Conservation (phyloP, 2,797 vertebrate genomes). For the Halcyon badia region DNA sequence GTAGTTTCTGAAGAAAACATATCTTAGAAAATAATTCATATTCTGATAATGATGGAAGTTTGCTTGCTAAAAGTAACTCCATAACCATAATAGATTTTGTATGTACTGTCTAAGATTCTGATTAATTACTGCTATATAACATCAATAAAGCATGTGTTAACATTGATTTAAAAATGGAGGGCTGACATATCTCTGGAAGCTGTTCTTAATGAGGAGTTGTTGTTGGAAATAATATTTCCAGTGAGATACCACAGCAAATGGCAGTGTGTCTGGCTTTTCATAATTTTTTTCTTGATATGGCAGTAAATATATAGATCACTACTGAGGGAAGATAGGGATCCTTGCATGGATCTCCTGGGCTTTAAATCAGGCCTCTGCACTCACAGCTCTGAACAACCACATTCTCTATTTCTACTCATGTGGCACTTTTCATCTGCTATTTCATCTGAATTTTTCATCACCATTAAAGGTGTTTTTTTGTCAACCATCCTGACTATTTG, state of each 20-base stretch:
- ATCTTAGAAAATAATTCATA: not conserved
- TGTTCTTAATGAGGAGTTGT: not conserved
- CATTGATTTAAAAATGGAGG: slow-evolving; percentile 1
- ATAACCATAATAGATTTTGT: not conserved
- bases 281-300: not conserved
- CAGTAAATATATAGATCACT: not conserved
- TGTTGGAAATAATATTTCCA: not conserved
- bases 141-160: slow-evolving; percentile 7
- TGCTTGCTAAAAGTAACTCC: not conserved
- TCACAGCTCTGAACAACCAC: not conserved
- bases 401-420: not conserved
- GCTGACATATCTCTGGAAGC: not conserved
- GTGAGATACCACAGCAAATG: not conserved
- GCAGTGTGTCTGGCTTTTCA: not conserved
- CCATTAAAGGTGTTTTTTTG: not conserved
- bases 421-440: not conserved
- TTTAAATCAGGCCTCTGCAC: not conserved
- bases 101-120: not conserved
- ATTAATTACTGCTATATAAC: not conserved
- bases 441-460: not conserved
- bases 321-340: not conserved
- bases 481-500: not conserved
- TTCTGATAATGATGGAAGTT: not conserved
- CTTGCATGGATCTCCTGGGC: not conserved
- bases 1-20: not conserved